phyloP scores from a whole-genome alignment of 2,113 vertebrate species.

The Aptenodytes patagonicus region DNA sequence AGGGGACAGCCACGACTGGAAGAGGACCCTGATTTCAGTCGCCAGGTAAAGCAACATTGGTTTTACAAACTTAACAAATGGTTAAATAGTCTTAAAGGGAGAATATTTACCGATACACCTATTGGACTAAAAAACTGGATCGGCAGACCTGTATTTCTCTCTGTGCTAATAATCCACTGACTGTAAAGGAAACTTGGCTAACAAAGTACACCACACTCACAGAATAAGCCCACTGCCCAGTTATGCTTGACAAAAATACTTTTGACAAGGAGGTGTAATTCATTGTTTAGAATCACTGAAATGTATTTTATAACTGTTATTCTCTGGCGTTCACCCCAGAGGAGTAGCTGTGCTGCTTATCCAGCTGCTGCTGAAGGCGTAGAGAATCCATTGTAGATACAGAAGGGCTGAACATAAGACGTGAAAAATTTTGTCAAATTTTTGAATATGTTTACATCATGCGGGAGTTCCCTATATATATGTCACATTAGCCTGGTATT shows the following conservation, averaged over 20 bases:
- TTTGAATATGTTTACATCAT: background rate
- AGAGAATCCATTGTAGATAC: background rate
- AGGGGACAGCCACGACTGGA: background rate
- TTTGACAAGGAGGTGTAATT: background rate
- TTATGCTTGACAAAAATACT: background rate
- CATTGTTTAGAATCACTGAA: background rate
- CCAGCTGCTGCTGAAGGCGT: background rate
- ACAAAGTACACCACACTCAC: background rate
- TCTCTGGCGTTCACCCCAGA: background rate
- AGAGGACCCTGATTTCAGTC: background rate
- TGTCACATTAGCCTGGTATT: background rate
- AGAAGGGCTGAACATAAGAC: background rate
- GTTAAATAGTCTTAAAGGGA: background rate
- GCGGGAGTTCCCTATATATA: background rate
- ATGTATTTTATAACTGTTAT: background rate
- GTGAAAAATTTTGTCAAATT: background rate
- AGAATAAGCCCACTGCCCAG: background rate
- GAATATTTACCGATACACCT: background rate
- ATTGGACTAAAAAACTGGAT: background rate
- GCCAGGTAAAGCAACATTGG: background rate
- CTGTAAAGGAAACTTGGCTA: background rate
- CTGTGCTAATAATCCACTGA: background rate
- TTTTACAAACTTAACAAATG: background rate
- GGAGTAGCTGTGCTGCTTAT: background rate
- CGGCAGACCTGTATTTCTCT: rapidly evolving